These are phyloP conservation scores for Apogon talboti DNA, from an alignment of 2,797 vertebrate genomes.

Conservation along the genomic window DNA sequence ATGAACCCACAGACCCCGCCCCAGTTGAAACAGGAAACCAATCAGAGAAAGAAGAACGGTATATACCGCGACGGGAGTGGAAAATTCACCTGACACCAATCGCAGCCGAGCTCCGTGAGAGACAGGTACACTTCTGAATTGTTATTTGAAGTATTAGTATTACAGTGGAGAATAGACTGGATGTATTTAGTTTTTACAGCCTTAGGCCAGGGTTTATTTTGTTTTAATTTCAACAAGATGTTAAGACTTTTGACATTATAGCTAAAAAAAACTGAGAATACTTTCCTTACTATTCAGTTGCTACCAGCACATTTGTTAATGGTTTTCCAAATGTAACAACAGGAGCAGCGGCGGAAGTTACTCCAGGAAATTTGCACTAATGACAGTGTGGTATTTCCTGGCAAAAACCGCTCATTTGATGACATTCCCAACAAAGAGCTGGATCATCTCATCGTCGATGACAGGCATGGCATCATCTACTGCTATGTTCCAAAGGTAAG, in stretches of 20 bases:
- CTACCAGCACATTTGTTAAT: background rate
- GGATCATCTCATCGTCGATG: slow-evolving; percentile 96
- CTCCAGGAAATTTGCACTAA: slow-evolving; percentile 88
- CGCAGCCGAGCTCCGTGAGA: slow-evolving; percentile 80
- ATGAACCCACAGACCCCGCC: slow-evolving; percentile 76
- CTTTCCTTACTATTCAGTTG: background rate
- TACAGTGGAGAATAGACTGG: background rate
- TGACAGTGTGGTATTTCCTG: slow-evolving; percentile 89
- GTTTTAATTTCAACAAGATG: too few relatives aligned
- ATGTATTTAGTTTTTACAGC: too few relatives aligned
- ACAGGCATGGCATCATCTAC: slow-evolving; percentile 96
- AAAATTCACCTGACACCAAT: slow-evolving; percentile 85
- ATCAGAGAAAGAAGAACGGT: slow-evolving; percentile 83
- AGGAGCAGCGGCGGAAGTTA: slow-evolving; percentile 85
- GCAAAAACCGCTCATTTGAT: slow-evolving; percentile 94
- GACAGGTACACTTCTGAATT: slow-evolving; percentile 63
- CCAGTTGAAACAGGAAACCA: slow-evolving; percentile 77
- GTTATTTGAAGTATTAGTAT: background rate
- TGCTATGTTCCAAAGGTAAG: slow-evolving; percentile 95
- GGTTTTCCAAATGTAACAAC: slow-evolving; percentile 60
- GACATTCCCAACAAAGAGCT: slow-evolving; percentile 97
- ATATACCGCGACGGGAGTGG: slow-evolving; percentile 92
- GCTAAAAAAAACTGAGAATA: background rate
- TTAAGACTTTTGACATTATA: too few relatives aligned
- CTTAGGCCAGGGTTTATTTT: too few relatives aligned